Percentiles rank a stretch among this genome's conserved stretches.
Evolutionary conservation across 2,888 invertebrate species (phyloP).

Genomic region (Apantesis nais): DNA sequence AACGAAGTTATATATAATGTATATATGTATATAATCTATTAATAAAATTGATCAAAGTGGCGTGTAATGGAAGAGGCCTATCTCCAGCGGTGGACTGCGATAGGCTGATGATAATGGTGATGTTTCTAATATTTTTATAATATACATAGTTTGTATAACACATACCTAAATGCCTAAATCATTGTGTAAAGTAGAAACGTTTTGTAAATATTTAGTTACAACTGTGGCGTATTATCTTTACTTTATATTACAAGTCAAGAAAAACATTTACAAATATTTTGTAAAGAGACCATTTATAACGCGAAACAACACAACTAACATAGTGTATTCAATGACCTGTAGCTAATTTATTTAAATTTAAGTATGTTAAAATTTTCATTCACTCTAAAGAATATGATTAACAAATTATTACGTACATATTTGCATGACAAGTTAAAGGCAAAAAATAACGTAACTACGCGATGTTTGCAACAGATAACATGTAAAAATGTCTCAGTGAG

Average conservation of each 20-base stretch:
- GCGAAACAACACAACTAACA: background rate
- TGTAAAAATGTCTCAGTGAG: conserved; percentile 32
- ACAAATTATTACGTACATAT: background rate
- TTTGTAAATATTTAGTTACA: no score
- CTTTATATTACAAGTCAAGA: no score
- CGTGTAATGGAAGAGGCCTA: no score
- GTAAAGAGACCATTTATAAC: background rate
- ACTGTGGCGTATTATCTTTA: no score
- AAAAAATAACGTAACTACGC: conserved; percentile 28
- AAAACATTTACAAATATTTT: background rate
- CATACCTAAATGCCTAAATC: background rate
- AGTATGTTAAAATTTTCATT: background rate
- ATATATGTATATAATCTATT: no score
- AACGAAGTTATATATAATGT: no score
- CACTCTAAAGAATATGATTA: background rate
- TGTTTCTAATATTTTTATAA: background rate
- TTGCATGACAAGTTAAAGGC: background rate
- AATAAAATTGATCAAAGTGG: no score
- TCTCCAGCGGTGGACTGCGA: no score
- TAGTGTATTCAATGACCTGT: background rate
- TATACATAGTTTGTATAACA: background rate
- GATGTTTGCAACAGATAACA: conserved; percentile 26
- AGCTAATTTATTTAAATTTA: background rate
- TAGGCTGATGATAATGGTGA: no score
- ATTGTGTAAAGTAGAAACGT: no score